phyloP scores from a whole-genome alignment of 2,888 invertebrate species.

The Orchesella flavescens region DNA sequence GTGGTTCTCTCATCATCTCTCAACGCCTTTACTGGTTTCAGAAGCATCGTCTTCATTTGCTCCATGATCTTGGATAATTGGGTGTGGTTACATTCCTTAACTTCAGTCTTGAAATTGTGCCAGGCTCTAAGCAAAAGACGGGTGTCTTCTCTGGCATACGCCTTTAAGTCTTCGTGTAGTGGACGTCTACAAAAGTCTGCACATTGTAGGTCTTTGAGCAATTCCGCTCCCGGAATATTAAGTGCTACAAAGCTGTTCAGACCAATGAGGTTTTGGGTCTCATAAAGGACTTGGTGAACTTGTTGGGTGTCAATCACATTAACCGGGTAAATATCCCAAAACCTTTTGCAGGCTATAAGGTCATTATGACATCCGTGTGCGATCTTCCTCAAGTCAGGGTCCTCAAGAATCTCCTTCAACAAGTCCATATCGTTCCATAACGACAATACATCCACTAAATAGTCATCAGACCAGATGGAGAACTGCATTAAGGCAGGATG shows the following conservation, averaged over 20 bases:
- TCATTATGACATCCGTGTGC: background rate
- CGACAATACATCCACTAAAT: background rate
- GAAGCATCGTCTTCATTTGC: too few species aligned
- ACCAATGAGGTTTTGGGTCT: background rate
- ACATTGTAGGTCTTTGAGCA: too few species aligned
- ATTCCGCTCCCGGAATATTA: too few species aligned
- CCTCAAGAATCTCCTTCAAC: background rate
- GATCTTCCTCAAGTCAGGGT: background rate
- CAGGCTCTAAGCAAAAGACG: too few species aligned
- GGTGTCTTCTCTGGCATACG: too few species aligned
- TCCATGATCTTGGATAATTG: too few species aligned
- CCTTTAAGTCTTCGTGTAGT: too few species aligned
- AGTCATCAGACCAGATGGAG: background rate
- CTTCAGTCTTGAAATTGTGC: too few species aligned
- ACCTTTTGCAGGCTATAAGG: background rate
- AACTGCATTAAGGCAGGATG: constrained; percentile 3
- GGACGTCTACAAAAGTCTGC: too few species aligned
- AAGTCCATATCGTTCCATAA: background rate
- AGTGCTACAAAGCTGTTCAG: background rate
- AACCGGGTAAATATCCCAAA: background rate
- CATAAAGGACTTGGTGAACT: background rate
- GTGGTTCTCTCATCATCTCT: too few species aligned
- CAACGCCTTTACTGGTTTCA: too few species aligned
- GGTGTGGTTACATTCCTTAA: too few species aligned
- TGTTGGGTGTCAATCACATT: background rate